Base-by-base conservation (phyloP, 2,888 invertebrate genomes). In the Eristalis tenax region DNA sequence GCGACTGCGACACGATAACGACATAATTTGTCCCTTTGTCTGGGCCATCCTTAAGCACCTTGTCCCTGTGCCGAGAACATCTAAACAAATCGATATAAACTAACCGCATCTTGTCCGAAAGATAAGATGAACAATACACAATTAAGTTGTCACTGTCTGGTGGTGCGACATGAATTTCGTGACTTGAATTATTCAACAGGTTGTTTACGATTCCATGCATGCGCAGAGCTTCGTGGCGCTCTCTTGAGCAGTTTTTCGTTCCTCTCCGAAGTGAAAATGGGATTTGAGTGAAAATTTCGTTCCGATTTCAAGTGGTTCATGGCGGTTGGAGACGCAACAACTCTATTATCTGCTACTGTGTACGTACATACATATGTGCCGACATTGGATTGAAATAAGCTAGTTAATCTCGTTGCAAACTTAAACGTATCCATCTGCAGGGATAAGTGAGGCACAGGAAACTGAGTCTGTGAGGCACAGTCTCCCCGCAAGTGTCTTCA, bases 121-220 rank as follows among this genome's bases (percentile, higher is more conserved):
- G 50, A 50, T 50, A 50, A 50, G 50, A 18, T 18, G 65, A 26
- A 75, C 57, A 28, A 40, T 26, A 66, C 26, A 22, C 63, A 74
- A 64, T 26, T 65, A 75, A 59, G 18, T 50, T 40, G 38, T 66
- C 50, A 50, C 66, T 28, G 57, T 75, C 75, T 75, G 65, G 50
- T 8, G 18, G 50, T 22, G 50, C 13, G 38, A 38, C 10, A 11
- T n/a, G 68, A 50, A 50, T 50, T 50, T 18, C 76, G 76, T 76
- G 76, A 22, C n/a, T 68, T 43, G 76, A 76, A 76, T 76, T 43
- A 76, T 61, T 76, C 68, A 76, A 76, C 76, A 76, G 68, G 76
- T 76, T 76, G 76, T 61, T 61, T 59, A 61, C 68, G 43, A 15
- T 61, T 32, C 6, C 4, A 22, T 15, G 15, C 61, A 61, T 68